Conservation (phyloP, 2,797 vertebrate species). For the Cyclopterus lumpus region DNA sequence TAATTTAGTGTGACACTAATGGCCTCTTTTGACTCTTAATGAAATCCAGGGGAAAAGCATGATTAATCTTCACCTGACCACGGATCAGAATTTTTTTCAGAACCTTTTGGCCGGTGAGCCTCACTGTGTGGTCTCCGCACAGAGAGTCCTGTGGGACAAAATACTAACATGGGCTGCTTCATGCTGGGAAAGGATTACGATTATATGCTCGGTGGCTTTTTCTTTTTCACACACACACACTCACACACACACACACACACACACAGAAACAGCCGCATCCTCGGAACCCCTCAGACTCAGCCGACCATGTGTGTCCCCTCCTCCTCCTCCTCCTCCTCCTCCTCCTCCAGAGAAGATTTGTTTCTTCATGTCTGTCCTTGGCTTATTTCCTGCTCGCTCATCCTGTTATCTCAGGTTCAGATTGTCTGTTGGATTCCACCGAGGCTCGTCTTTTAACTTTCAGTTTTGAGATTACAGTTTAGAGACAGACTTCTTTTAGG, state of each 20-base stretch:
- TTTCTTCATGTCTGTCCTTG: constrained; percentile 2
- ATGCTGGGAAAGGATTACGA: constrained; percentile 64
- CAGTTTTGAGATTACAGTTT: neutral
- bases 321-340: neutral
- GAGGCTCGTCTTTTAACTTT: neutral
- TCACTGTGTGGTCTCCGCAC: constrained; percentile 58
- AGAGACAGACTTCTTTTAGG: neutral
- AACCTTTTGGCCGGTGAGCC: constrained; percentile 6
- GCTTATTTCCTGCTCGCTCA: constrained; percentile 20
- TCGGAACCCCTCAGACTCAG: constrained; percentile 20
- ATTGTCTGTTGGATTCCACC: neutral
- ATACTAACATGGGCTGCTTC: constrained; percentile 44
- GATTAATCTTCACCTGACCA: neutral
- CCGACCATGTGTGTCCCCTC: constrained; percentile 16
- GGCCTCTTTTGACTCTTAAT: neutral
- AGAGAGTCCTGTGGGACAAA: constrained; percentile 37
- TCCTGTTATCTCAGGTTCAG: constrained; percentile 13
- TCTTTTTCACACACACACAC: constrained; percentile 10
- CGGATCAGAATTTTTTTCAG: constrained; percentile 7
- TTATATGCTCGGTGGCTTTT: constrained; percentile 51
- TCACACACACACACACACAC: constrained; percentile 10
- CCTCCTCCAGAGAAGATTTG: neutral
- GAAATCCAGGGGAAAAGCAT: constrained; percentile 1
- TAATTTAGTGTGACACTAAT: neutral
- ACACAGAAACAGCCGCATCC: constrained; percentile 3